A percentile compares a stretch with the other conserved stretches of the same genome.
phyloP scores from a whole-genome alignment of 2,797 vertebrate genomes.

The Chrysocyon brachyurus region DNA sequence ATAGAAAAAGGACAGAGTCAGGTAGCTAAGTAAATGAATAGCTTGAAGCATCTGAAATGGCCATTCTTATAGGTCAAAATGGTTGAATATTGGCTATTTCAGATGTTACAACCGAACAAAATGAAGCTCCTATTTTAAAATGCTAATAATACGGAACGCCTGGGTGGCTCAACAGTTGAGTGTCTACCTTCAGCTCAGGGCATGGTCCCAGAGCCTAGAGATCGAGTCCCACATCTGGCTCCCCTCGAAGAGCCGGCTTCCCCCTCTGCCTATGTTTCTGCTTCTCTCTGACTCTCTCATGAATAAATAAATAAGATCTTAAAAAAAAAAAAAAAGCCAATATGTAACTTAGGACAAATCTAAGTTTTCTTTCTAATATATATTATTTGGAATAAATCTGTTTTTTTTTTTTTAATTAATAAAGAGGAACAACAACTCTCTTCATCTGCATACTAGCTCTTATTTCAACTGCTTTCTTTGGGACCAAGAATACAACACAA shows the following conservation, averaged over 20 bases:
- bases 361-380: not conserved
- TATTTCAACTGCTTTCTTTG: conserved; percentile 36
- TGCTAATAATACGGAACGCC: not conserved
- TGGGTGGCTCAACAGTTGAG: too few relatives aligned
- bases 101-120: not conserved
- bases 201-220: too few relatives aligned
- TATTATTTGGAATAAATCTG: not conserved
- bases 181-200: too few relatives aligned
- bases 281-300: too few relatives aligned
- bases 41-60: not conserved
- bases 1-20: not conserved
- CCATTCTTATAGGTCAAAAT: not conserved
- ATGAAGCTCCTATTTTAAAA: conserved; percentile 52
- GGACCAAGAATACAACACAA: not conserved
- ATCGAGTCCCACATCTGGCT: too few relatives aligned
- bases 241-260: too few relatives aligned
- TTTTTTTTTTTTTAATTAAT: not conserved
- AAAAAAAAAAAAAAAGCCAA: conserved; percentile 16
- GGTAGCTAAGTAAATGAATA: not conserved
- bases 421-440: conserved; percentile 28
- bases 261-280: too few relatives aligned
- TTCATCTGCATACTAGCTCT: not conserved
- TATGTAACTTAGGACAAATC: conserved; percentile 4
- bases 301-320: too few relatives aligned
- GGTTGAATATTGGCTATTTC: not conserved